Evolutionary conservation across 92 coral and sea anemone species (phyloP).

Genomic region (Phymanthus crucifer): DNA sequence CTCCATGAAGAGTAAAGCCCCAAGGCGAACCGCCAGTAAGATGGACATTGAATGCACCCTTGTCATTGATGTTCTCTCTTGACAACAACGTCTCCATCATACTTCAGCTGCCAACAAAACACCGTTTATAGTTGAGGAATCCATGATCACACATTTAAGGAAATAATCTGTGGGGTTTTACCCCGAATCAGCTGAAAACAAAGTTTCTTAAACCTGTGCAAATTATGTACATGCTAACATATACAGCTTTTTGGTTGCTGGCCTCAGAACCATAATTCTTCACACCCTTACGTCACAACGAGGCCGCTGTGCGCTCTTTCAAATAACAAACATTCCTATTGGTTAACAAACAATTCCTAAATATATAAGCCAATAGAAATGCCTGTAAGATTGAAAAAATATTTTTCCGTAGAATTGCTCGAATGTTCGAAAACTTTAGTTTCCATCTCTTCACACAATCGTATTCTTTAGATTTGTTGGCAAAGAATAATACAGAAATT

Average conservation of each 20-base stretch:
- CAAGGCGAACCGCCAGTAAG: constrained; percentile 96
- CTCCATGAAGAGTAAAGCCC: constrained; percentile 97
- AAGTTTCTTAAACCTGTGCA: constrained; percentile 64
- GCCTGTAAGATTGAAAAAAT: neutral
- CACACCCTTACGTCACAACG: constrained; percentile 81
- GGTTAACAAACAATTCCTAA: constrained; percentile 14
- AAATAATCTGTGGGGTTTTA: constrained; percentile 26
- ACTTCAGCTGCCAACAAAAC: neutral
- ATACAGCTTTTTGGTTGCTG: constrained; percentile 41
- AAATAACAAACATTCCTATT: constrained; percentile 35
- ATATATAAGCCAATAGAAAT: neutral
- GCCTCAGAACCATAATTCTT: constrained; percentile 41
- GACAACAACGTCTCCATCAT: constrained; percentile 54
- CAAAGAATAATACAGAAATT: neutral
- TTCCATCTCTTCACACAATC: too few relatives aligned
- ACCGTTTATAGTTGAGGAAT: neutral
- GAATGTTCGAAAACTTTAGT: constrained; percentile 28
- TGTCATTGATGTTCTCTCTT: constrained; percentile 31
- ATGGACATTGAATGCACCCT: constrained; percentile 68
- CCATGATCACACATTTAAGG: constrained; percentile 31
- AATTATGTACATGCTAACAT: constrained; percentile 78
- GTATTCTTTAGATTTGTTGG: too few relatives aligned
- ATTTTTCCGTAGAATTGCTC: neutral
- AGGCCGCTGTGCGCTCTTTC: constrained; percentile 33
- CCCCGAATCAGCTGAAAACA: constrained; percentile 46